Evolutionary conservation across 2,888 invertebrate genomes (phyloP).

Genomic region (Cantharis rustica): DNA sequence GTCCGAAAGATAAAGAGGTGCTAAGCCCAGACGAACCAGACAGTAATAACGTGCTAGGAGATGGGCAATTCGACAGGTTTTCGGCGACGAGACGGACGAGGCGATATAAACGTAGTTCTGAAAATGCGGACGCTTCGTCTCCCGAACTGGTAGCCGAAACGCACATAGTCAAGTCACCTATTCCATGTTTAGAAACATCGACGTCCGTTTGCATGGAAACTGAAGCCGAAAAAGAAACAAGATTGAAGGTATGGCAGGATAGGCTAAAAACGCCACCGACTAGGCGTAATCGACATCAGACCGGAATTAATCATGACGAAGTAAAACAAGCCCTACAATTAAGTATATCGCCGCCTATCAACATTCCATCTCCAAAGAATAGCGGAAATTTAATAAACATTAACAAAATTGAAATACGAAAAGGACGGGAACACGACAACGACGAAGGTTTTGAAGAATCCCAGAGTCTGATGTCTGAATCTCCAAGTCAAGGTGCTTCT

Average conservation of each 20-base stretch:
- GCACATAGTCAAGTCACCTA: conserved; percentile 38
- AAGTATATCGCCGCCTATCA: conserved; percentile 35
- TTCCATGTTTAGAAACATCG: conserved; percentile 59
- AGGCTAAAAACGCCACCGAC: conserved; percentile 60
- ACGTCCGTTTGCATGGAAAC: conserved; percentile 59
- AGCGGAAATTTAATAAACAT: not conserved
- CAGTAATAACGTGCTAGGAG: conserved; percentile 64
- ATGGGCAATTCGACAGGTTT: conserved; percentile 84
- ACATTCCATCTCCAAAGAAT: conserved; percentile 23
- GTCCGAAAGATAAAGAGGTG: conserved; percentile 39
- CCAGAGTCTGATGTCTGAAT: conserved; percentile 85
- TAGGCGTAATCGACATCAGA: conserved; percentile 65
- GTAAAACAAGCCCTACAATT: conserved; percentile 68
- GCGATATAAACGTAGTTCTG: conserved; percentile 72
- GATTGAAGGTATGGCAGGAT: conserved; percentile 73
- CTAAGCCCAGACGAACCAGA: conserved; percentile 51
- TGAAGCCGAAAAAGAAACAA: conserved; percentile 62
- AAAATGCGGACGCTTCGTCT: conserved; percentile 51
- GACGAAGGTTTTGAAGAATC: conserved; percentile 93
- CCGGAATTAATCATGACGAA: conserved; percentile 73
- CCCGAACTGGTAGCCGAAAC: conserved; percentile 59
- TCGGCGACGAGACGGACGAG: conserved; percentile 82
- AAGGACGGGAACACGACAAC: conserved; percentile 70
- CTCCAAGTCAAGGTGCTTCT: conserved; percentile 83
- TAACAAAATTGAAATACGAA: conserved; percentile 44